Base-by-base conservation (phyloP, 2,797 vertebrate genomes). In the Taeniopygia guttata region DNA sequence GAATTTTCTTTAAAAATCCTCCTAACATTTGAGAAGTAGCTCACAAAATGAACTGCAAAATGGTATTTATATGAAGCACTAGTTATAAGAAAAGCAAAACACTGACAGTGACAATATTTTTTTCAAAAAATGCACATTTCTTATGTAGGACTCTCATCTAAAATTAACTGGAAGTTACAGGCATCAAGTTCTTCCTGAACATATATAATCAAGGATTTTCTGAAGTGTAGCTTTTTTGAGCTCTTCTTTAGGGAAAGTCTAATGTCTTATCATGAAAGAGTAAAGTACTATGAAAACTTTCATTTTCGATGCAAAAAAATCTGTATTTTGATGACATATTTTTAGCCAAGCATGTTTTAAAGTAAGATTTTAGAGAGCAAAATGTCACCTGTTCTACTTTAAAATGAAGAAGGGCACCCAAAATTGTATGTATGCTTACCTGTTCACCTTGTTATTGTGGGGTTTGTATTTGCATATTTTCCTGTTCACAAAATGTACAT, bases 1-100 rank as follows among this genome's bases (percentile, higher is more conserved):
- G 93, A 93, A 90, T 95, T 76, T 94, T 92, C 92, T 90, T 75
- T 55, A 60, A 58, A 95, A 93, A 70, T 21, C 15, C 78, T 73
- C 67, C 36, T 87, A 96, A 96, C 73, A 80, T 96, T 95, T 95
- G 81, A 95, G 95, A 97, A 84, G 72, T 67, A 22, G 51, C 69
- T 87, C 87, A 92, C 90, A 95, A 81, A 96, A 78, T 87, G 85
- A 96, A 92, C 95, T 89, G 92, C 83, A 88, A 95, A 94, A 85
- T 49, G 82, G 58, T 90, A 90, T 87, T 80, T 79, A 88, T 72
- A 80, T 26, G 93, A 97, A 97, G 87, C 78, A 45, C 83, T 91
- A 87, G 79, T 90, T 77, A 68, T 87, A 93, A 95, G 87, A 96
- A 96, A 97, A 96, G 89, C 95, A 90, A 96, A 96, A 88, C 93